Base-by-base conservation (phyloP, 1,140 invertebrate genomes). In the Pogonomyrmex californicus region DNA sequence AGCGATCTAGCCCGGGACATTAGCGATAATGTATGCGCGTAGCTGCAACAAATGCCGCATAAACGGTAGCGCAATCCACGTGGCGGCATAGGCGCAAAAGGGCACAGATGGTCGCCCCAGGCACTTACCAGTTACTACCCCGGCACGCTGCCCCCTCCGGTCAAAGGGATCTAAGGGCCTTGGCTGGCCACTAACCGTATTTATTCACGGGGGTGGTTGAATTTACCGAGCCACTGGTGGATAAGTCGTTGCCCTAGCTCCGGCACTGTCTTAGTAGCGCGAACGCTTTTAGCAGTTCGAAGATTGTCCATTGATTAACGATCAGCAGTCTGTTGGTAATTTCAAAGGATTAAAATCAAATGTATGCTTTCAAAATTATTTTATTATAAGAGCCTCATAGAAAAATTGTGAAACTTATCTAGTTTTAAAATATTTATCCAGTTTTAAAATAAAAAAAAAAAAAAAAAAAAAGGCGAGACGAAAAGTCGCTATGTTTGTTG, bases 101-200 rank as follows among this genome's bases (percentile, higher is more conserved):
- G 93, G 94, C 95, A 95, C 95, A 95, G 95, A 95, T 95, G 95
- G 94, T 93, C 93, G 94, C 94, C 94, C 92, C 87, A 91, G 94
- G 94, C 93, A 95, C 93, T 95, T 95, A 94, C 93, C 92, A 94
- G 94, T 94, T 94, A 94, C 93, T 93, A 92, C 92, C 94, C 92
- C 87, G 68, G 89, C 76, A 81, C 91, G 86, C 87, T 86, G 90
- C 88, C 91, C 91, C 93, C 91, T 91, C 75, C 88, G 91, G 93
- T 94, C 93, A 94, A 95, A 94, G 93, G 92, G 92, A 94, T 94
- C 93, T 91, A 91, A 91, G 91, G 93, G 93, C 87, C 91, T 93
- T 90, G 93, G 91, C 94, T 93, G 93, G 90, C 93, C 93, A 93
- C 94, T 95, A 95, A 94, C 93, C 93, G 91, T 94, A 95, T 95